A percentile compares a stretch with the other conserved stretches of the same genome.
phyloP scores from a whole-genome alignment of 2,797 vertebrate species.

The Simalia tracyae region DNA sequence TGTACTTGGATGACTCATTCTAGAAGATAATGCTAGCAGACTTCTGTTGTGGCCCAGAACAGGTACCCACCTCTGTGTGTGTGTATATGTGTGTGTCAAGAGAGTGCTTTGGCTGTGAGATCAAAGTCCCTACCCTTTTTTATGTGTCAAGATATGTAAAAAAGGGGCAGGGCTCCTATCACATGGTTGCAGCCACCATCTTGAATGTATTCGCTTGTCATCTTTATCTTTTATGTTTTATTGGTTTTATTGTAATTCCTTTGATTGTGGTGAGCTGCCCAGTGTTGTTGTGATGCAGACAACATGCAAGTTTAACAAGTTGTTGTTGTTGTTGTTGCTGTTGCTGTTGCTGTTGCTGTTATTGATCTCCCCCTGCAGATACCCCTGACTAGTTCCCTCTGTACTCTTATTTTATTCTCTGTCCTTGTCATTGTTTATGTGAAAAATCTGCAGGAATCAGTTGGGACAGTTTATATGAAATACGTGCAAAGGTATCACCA shows the following conservation, averaged over 20 bases:
- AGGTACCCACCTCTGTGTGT: background rate
- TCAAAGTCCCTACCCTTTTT: background rate
- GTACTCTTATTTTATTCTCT: background rate
- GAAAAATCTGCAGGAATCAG: background rate
- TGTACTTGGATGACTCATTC: background rate
- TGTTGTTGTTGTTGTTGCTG: background rate
- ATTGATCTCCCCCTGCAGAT: background rate
- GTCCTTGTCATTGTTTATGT: background rate
- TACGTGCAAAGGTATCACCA: background rate
- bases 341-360: background rate
- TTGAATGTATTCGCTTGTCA: background rate
- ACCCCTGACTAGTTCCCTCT: background rate
- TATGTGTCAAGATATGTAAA: background rate
- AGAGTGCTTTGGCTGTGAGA: background rate
- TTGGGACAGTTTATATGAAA: background rate
- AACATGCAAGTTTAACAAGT: background rate
- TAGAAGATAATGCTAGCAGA: background rate
- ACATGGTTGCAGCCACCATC: background rate
- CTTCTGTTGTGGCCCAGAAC: background rate
- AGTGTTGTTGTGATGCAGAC: background rate
- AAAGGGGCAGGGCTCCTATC: background rate
- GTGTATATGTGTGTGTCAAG: background rate
- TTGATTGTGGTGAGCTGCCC: background rate
- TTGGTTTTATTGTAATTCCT: background rate
- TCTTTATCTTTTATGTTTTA: background rate